Conservation (phyloP, 2,113 vertebrate genomes). For the Aptenodytes patagonicus region DNA sequence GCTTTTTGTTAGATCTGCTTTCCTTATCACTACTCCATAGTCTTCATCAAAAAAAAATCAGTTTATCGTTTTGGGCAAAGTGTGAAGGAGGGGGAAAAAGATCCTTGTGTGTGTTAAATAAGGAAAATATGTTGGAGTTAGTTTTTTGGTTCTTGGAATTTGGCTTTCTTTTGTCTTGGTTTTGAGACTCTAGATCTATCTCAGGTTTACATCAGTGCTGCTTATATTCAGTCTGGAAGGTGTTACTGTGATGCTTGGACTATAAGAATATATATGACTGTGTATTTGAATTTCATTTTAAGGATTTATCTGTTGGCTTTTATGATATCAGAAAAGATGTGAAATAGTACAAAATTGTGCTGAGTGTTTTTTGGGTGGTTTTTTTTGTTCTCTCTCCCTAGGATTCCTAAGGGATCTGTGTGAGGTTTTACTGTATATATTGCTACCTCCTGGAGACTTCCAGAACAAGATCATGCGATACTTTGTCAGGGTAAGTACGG, state of each 20-base stretch:
- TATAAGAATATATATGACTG: not conserved
- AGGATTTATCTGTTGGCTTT: not conserved
- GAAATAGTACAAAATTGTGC: not conserved
- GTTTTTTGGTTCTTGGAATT: not conserved
- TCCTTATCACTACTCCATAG: not conserved
- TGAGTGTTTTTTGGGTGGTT: not conserved
- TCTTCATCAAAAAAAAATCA: not conserved
- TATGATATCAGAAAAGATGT: not conserved
- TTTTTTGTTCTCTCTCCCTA: conserved; percentile 46
- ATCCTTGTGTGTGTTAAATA: not conserved
- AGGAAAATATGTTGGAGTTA: not conserved
- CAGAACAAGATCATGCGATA: conserved; percentile 99
- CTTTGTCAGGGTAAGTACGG: conserved; percentile 90
- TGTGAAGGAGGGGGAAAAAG: not conserved
- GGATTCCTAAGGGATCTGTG: conserved; percentile 97
- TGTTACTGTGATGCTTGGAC: not conserved
- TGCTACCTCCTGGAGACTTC: conserved; percentile 99
- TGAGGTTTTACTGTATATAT: conserved; percentile 97
- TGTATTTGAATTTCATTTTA: not conserved
- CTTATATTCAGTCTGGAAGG: not conserved
- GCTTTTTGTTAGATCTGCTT: not conserved
- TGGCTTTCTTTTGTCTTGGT: not conserved
- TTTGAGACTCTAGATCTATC: not conserved
- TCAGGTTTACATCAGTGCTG: not conserved
- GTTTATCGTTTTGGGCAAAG: not conserved